Evolutionary conservation across 2,888 invertebrate species (phyloP), one percentile per base, ranked within the genome.

Genomic region (Drosophila ustulata): DNA sequence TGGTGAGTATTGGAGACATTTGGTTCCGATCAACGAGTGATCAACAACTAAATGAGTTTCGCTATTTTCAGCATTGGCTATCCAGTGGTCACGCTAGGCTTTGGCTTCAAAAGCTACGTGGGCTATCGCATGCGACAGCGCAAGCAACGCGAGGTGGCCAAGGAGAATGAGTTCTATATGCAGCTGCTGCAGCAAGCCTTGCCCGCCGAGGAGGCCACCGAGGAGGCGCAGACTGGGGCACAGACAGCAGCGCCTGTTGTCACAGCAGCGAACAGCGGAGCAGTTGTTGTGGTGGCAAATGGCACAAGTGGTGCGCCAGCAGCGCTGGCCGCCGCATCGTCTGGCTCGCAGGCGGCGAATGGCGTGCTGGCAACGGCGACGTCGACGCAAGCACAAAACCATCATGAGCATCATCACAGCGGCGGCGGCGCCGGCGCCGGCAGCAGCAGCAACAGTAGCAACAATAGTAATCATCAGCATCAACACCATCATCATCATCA

Each of bases 161-260:
- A 96, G 93, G 97, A 98, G 93, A 98, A 98, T 93, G 97, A 98
- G 93, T 98, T 98, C 93, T 98, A 98, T 93, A 95, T 97, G 94
- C 97, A 98, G 93, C 94, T 98, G 86, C 94, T 98, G 93, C 95
- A 96, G 90, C 96, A 98, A 93, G 98, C 98, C 84, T 93, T 98
- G 92, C 98, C 98, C n/a, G 79, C 76, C 18, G 84, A 85, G 39
- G 68, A 76, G 61, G 50, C 78, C 34, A 37, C 66, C 26, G 86
- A 80, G 23, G 80, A 77, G 34, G 47, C 55, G 5, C 55, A 43
- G 25, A 4, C 43, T 9, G 37, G 32, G 34, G 25, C 63, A 49
- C 72, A 76, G 7, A n/a, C 46, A 66, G 61, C 71, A 57, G 46
- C 76, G 18, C 46, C 78, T 49, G 62, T 64, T 47, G 73, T 72